A percentile compares a stretch with the other conserved stretches of the same genome.
Evolutionary conservation across 92 coral and sea anemone genomes (phyloP).

Genomic region (Scolanthus callimorphus): DNA sequence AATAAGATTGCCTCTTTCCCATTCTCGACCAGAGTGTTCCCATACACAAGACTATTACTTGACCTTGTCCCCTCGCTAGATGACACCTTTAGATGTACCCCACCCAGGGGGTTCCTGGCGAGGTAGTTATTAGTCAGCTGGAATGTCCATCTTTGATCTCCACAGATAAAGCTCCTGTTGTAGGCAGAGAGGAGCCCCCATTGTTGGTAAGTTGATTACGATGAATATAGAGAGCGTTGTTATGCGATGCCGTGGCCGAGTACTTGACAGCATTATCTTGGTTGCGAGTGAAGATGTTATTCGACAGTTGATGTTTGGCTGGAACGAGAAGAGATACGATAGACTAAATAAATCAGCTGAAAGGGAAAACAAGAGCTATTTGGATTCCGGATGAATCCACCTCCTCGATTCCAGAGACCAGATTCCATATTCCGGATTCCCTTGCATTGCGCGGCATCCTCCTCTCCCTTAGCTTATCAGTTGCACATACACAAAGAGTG

Average conservation of each 20-base stretch:
- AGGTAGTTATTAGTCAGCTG: constrained; percentile 32
- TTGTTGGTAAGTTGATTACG: constrained; percentile 20
- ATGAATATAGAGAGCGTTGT: not conserved
- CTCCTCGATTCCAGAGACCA: too few relatives aligned
- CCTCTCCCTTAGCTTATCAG: too few relatives aligned
- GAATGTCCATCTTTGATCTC: too few relatives aligned
- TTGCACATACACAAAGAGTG: too few relatives aligned
- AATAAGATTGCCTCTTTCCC: constrained; percentile 36
- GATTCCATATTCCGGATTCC: too few relatives aligned
- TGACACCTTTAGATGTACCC: constrained; percentile 11
- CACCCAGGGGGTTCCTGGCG: constrained; percentile 43
- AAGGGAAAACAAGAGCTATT: too few relatives aligned
- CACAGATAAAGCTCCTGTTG: too few relatives aligned
- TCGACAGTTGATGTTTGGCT: constrained; percentile 26
- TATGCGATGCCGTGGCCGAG: constrained; percentile 12
- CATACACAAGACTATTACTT: constrained; percentile 16
- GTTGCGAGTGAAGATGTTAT: constrained; percentile 25
- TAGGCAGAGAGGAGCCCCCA: not conserved
- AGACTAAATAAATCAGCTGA: too few relatives aligned
- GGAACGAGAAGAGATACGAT: not conserved
- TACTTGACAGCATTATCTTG: constrained; percentile 17
- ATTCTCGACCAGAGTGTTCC: constrained; percentile 39
- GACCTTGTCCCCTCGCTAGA: constrained; percentile 25
- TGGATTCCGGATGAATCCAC: too few relatives aligned
- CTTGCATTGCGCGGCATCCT: too few relatives aligned